Evolutionary conservation across 2,888 invertebrate species (phyloP).

Genomic region (Poecilus cupreus): DNA sequence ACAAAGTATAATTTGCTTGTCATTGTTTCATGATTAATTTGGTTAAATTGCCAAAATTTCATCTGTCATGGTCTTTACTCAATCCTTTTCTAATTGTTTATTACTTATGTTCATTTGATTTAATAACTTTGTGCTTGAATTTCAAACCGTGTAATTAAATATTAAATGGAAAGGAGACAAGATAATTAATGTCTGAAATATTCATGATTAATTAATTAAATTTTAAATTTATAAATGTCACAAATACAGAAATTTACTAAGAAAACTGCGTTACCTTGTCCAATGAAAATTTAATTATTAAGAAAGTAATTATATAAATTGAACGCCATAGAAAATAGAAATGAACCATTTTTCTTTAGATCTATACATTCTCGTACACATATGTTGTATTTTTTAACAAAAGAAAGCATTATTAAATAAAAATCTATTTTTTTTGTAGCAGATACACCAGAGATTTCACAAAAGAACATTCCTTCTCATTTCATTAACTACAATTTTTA

Average conservation of each 20-base stretch:
- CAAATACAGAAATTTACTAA: neutral
- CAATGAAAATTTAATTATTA: neutral
- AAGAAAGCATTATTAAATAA: no score
- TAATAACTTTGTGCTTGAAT: neutral
- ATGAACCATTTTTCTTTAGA: no score
- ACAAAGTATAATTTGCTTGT: no score
- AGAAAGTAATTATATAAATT: neutral
- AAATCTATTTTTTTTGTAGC: no score
- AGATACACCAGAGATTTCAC: no score
- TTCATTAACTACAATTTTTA: neutral
- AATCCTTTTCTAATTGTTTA: neutral
- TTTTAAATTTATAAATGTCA: neutral
- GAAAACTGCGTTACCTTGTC: no score
- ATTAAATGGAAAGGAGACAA: neutral
- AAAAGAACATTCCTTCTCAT: no score
- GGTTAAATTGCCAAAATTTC: neutral
- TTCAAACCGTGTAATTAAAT: neutral
- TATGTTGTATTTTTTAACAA: no score
- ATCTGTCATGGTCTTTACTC: neutral
- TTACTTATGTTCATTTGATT: neutral
- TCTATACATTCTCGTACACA: no score
- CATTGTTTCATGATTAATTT: no score
- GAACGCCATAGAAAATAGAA: no score
- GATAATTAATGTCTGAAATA: neutral
- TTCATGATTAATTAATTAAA: neutral